Base-by-base conservation (phyloP, 1,140 invertebrate species). In the Acromyrmex charruanus region DNA sequence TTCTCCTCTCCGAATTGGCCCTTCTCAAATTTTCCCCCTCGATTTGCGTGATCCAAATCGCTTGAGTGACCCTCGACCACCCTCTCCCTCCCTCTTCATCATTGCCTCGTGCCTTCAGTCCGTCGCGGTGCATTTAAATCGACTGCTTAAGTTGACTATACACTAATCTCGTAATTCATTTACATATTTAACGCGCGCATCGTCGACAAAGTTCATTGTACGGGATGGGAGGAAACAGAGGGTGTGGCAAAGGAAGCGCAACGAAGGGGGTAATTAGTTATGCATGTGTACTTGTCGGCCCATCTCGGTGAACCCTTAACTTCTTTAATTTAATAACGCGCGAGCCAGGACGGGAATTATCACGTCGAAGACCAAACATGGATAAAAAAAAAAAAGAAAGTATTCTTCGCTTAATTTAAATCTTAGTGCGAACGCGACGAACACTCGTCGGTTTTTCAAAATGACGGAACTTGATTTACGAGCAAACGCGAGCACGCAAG, bases 111-210 rank as follows among this genome's bases (percentile, higher is more conserved):
- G 49, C 21, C 28, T 28, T 79, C 49, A 2, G 87, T 89, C 61
- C 61, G 44, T n/a, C 75, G 49, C 65, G 63, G 65, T 90, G 90
- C 87, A 91, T 91, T 90, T 91, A 90, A 91, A 91, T 91, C 87
- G 90, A 90, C 89, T 87, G 87, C 80, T 91, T 89, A 91, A 91
- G 85, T 85, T 65, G 79, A 51, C 85, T 68, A 71, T 89, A 81
- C 71, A 85, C 90, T 91, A 91, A 91, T 91, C 90, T 89, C 87
- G 85, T 91, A 87, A 91, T 91, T 87, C 89, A 91, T 91, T 91
- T 91, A 88, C 90, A 91, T 90, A 71, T 58, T 87, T 89, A 79
- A 91, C 71, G 59, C 74, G 65, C 59, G 53, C 58, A 25, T 59
- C 44, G 59, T 84, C 68, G 80, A 10, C 53, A 14, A 88, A 86